phyloP scores from a whole-genome alignment of 2,888 invertebrate species.

The Lycaena phlaeas region DNA sequence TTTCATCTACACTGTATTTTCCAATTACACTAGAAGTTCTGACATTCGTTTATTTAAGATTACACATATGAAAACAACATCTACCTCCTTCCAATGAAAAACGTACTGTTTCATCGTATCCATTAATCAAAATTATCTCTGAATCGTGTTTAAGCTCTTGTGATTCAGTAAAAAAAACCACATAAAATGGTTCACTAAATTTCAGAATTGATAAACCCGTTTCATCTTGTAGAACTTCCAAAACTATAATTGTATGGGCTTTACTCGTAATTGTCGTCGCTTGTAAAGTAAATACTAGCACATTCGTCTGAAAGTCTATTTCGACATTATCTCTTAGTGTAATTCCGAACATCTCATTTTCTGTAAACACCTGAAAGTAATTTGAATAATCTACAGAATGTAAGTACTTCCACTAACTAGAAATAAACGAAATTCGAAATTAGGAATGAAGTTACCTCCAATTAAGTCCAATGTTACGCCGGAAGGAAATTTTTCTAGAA shows the following conservation, averaged over 20 bases:
- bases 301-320: constrained; percentile 18
- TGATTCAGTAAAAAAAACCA: constrained; percentile 17
- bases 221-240: constrained; percentile 9
- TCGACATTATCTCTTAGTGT: constrained; percentile 18
- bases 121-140: constrained; percentile 8
- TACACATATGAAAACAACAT: too few relatives aligned
- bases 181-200: constrained; percentile 15
- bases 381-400: constrained; percentile 27
- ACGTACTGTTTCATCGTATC: constrained; percentile 8
- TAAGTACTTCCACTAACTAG: constrained; percentile 15
- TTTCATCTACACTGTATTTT: too few relatives aligned
- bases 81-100: constrained; percentile 11
- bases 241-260: constrained; percentile 15
- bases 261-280: constrained; percentile 16
- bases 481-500: constrained; percentile 20
- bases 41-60: too few relatives aligned
- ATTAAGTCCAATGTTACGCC: constrained; percentile 19
- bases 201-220: not conserved
- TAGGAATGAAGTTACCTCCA: constrained; percentile 22
- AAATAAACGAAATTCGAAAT: constrained; percentile 8
- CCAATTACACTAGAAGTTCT: too few relatives aligned
- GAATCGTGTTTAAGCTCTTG: constrained; percentile 12
- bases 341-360: constrained; percentile 20
- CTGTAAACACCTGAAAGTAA: constrained; percentile 24
- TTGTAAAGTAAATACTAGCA: constrained; percentile 25